phyloP scores from a whole-genome alignment of 2,888 invertebrate genomes.

The Lutraria lutraria region DNA sequence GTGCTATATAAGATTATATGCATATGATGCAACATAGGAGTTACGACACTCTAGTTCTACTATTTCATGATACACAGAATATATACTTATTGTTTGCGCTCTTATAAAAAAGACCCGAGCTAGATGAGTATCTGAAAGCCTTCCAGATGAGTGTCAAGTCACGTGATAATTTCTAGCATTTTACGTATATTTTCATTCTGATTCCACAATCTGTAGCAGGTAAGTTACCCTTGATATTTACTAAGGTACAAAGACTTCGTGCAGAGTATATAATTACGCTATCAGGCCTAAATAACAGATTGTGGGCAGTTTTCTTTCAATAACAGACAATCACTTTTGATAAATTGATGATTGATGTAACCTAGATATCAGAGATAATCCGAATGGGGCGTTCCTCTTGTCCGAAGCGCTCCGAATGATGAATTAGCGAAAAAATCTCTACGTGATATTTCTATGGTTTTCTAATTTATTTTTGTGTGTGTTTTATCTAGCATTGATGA shows the following conservation, averaged over 20 bases:
- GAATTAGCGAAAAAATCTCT: constrained; percentile 8
- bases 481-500: neutral
- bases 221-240: neutral
- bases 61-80: neutral
- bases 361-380: constrained; percentile 36
- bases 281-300: constrained; percentile 37
- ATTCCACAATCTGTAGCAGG: neutral
- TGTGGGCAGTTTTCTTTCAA: constrained; percentile 43
- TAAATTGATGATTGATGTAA: constrained; percentile 40
- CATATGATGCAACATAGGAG: neutral
- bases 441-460: neutral
- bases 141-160: constrained; percentile 3
- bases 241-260: neutral
- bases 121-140: neutral
- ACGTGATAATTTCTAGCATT: neutral
- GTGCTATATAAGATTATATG: neutral
- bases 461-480: neutral
- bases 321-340: constrained; percentile 35
- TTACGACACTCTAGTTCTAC: neutral
- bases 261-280: constrained; percentile 31
- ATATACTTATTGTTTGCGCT: neutral
- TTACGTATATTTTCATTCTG: neutral
- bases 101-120: neutral
- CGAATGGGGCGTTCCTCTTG: constrained; percentile 33
- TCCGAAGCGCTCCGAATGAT: constrained; percentile 37